Evolutionary conservation across 2,113 vertebrate species (phyloP).

Genomic region (Climacteris rufus): DNA sequence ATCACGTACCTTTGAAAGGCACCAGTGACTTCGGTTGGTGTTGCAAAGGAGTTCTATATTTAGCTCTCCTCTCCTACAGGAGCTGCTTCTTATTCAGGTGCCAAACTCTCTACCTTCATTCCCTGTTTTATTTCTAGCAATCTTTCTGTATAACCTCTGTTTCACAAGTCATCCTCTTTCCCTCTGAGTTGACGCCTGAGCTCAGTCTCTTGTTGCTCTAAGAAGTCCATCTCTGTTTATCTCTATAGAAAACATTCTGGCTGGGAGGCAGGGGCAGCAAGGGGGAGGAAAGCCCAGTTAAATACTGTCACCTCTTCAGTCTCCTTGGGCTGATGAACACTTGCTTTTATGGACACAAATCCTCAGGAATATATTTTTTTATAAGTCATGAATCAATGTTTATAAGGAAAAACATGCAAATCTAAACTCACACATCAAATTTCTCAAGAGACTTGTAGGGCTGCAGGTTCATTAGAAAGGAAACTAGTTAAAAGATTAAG

Average conservation of each 20-base stretch:
- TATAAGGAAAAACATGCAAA: background rate
- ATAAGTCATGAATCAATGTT: background rate
- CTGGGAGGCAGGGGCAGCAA: background rate
- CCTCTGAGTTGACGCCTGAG: background rate
- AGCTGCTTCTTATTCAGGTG: background rate
- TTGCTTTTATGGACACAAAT: background rate
- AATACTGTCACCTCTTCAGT: background rate
- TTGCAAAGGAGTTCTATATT: slow-evolving; percentile 6
- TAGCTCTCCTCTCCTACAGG: background rate
- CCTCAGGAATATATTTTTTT: background rate
- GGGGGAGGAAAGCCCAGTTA: background rate
- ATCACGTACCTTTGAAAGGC: background rate
- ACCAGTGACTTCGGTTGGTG: background rate
- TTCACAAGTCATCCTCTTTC: background rate
- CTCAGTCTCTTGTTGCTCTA: background rate
- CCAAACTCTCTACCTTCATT: background rate
- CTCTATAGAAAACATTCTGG: background rate
- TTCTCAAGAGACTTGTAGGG: background rate
- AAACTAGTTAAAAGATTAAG: background rate
- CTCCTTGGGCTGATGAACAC: background rate
- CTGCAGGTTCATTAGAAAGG: background rate
- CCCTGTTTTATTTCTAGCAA: background rate
- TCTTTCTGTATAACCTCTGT: background rate
- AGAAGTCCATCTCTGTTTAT: background rate
- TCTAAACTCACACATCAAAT: background rate